Evolutionary conservation across 92 coral and sea anemone species (phyloP).

Genomic region (Scolanthus callimorphus): DNA sequence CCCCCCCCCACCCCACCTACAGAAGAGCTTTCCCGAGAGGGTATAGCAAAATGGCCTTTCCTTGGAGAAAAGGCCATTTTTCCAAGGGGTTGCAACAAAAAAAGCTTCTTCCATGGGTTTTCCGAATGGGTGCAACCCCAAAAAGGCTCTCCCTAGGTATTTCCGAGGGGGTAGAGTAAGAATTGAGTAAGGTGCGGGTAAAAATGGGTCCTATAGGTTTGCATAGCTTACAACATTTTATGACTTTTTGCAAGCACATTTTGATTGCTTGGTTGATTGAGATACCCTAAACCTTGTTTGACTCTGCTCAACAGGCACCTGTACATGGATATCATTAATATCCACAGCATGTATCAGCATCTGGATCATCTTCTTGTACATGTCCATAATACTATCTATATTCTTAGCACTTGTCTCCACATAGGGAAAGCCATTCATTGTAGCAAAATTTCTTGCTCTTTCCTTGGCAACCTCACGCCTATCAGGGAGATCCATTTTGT

Average conservation of each 20-base stretch:
- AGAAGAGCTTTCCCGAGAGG: too few relatives aligned
- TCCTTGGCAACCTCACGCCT: slow-evolving; percentile 27
- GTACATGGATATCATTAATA: slow-evolving; percentile 24
- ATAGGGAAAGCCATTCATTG: slow-evolving; percentile 37
- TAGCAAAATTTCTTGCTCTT: slow-evolving; percentile 43
- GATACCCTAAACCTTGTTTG: not conserved
- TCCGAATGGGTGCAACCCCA: too few relatives aligned
- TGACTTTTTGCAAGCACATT: slow-evolving; percentile 4
- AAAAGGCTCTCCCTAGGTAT: too few relatives aligned
- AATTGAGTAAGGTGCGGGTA: too few relatives aligned
- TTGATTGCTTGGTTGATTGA: not conserved
- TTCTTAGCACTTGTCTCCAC: slow-evolving; percentile 64
- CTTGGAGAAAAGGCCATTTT: too few relatives aligned
- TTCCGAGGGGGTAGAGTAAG: too few relatives aligned
- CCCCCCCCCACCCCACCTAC: too few relatives aligned
- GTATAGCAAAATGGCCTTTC: too few relatives aligned
- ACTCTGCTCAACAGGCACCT: not conserved
- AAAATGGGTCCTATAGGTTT: too few relatives aligned
- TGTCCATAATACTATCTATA: slow-evolving; percentile 40
- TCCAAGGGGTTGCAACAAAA: too few relatives aligned
- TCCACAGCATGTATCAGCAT: slow-evolving; percentile 47
- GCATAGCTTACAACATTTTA: too few relatives aligned
- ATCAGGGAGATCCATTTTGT: slow-evolving; percentile 49
- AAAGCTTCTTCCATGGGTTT: too few relatives aligned
- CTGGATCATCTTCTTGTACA: slow-evolving; percentile 53